These are phyloP conservation scores for Idris sp. DNA, from an alignment of 1,140 invertebrate species.

Conservation along the genomic window DNA sequence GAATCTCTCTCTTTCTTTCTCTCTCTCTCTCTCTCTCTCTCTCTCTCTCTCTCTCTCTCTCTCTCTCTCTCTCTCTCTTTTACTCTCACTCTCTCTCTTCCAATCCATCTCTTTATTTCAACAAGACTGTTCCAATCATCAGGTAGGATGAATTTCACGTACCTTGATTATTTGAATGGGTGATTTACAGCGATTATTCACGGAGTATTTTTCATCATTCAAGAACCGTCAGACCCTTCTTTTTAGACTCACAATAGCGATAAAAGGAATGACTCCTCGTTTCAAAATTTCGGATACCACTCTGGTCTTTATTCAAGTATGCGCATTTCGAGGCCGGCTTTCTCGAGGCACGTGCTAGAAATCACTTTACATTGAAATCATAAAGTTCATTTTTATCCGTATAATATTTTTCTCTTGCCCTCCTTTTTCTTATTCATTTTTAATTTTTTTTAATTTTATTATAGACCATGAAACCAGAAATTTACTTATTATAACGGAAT, in stretches of 20 bases:
- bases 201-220: slow-evolving; percentile 37
- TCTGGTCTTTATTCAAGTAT: slow-evolving; percentile 49
- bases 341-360: slow-evolving; percentile 56
- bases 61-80: not conserved
- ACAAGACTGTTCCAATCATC: slow-evolving; percentile 28
- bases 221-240: slow-evolving; percentile 30
- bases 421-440: slow-evolving; percentile 31
- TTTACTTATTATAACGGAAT: no score
- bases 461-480: no score
- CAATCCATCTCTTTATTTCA: slow-evolving; percentile 9
- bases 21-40: no score
- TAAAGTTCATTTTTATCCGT: slow-evolving; percentile 52
- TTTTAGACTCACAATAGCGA: slow-evolving; percentile 21
- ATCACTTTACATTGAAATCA: slow-evolving; percentile 51
- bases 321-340: slow-evolving; percentile 39
- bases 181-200: slow-evolving; percentile 52
- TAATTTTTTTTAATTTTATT: slow-evolving; percentile 39
- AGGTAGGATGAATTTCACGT: slow-evolving; percentile 50
- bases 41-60: no score
- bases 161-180: slow-evolving; percentile 29
- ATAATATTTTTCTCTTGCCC: slow-evolving; percentile 22
- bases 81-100: not conserved
- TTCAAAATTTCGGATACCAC: slow-evolving; percentile 47
- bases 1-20: no score
- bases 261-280: slow-evolving; percentile 42